Evolutionary conservation across 2,888 invertebrate species (phyloP).

Genomic region (Carpatolechia fugitivella): DNA sequence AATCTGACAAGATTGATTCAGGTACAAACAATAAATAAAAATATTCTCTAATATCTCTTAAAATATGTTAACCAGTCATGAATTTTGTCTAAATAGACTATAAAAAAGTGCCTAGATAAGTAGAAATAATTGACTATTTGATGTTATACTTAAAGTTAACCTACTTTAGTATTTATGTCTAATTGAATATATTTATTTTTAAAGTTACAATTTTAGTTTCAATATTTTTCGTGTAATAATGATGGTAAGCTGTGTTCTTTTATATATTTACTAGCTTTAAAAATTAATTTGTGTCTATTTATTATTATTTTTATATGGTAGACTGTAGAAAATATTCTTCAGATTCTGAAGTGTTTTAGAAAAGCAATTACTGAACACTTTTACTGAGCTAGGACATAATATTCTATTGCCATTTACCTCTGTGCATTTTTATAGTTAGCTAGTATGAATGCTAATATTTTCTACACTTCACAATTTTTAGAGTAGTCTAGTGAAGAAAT

Average conservation of each 20-base stretch:
- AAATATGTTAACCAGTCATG: constrained; percentile 8
- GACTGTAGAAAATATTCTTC: background rate
- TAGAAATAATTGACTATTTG: constrained; percentile 26
- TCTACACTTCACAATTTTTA: background rate
- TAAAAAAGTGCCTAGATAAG: constrained; percentile 53
- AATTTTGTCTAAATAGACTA: constrained; percentile 37
- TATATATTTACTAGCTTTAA: background rate
- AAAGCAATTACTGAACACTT: background rate
- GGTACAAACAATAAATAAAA: background rate
- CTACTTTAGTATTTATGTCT: too few relatives aligned
- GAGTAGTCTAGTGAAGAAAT: background rate
- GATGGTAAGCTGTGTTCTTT: background rate
- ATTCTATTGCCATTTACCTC: constrained; percentile 15
- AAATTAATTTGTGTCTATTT: background rate
- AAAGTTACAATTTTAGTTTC: background rate
- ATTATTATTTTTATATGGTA: too few relatives aligned
- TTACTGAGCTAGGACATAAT: constrained; percentile 3
- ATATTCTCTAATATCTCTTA: background rate
- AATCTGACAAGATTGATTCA: background rate
- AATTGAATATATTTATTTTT: background rate
- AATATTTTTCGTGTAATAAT: background rate
- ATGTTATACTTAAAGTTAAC: background rate
- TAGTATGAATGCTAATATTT: constrained; percentile 14
- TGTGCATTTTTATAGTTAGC: constrained; percentile 17
- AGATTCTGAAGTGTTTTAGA: background rate